phyloP scores from a whole-genome alignment of 2,797 vertebrate species.

The Triplophysa yarkandensis region DNA sequence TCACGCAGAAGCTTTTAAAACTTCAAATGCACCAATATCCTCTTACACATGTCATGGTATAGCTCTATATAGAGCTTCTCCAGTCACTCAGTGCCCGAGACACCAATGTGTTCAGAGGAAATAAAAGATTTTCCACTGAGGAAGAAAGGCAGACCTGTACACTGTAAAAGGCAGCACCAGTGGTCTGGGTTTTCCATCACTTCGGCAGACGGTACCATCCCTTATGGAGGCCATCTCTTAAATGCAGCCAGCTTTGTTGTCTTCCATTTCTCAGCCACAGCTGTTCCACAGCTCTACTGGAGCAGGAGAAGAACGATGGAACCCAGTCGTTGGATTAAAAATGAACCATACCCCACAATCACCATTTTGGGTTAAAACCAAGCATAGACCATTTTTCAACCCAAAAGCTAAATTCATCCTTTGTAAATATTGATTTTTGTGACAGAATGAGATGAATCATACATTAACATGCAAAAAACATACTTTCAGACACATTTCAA shows the following conservation, averaged over 20 bases:
- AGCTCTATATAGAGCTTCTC: conserved; percentile 70
- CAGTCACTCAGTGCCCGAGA: conserved; percentile 60
- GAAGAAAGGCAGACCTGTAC: conserved; percentile 63
- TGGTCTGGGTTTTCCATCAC: conserved; percentile 74
- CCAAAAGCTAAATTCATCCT: too few species aligned
- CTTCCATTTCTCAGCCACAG: conserved; percentile 27
- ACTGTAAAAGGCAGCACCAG: conserved; percentile 70
- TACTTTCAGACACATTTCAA: too few species aligned
- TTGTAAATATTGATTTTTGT: too few species aligned
- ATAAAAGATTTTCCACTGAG: conserved; percentile 64
- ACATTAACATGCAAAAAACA: too few species aligned
- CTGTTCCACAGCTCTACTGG: conserved; percentile 1
- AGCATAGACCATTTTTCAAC: too few species aligned
- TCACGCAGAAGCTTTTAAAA: conserved; percentile 83
- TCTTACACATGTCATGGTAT: conserved; percentile 77
- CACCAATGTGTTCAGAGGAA: conserved; percentile 65
- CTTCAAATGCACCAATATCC: conserved; percentile 80
- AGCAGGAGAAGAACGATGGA: not conserved
- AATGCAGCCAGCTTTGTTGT: conserved; percentile 40
- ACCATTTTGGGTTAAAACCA: too few species aligned
- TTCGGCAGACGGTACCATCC: conserved; percentile 46
- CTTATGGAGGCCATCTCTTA: conserved; percentile 29
- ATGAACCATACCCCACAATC: too few species aligned
- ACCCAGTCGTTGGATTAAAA: not conserved
- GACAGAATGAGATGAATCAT: too few species aligned